Evolutionary conservation across 2,113 vertebrate species (phyloP).

Genomic region (Orthochromis malagaraziensis): DNA sequence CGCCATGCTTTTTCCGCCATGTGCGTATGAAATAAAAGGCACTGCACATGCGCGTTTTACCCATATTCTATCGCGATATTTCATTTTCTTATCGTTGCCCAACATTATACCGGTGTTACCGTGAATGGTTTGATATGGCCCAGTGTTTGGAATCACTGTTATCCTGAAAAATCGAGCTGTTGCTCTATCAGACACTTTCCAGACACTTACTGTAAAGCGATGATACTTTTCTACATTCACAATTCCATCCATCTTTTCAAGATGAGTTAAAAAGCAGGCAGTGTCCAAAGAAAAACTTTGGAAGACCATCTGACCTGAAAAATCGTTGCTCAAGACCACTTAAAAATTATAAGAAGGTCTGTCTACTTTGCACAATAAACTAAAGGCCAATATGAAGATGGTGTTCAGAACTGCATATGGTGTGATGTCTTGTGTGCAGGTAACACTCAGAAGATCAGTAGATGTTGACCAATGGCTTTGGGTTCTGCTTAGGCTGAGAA

Average conservation of each 20-base stretch:
- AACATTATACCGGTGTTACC: background rate
- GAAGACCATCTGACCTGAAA: background rate
- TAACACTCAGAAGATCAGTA: background rate
- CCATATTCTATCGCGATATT: background rate
- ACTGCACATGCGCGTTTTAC: background rate
- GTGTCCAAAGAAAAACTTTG: background rate
- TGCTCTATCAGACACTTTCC: background rate
- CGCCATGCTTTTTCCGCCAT: too few relatives aligned
- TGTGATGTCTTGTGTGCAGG: background rate
- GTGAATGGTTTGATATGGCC: background rate
- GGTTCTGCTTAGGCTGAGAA: background rate
- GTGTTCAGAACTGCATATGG: background rate
- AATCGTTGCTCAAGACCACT: background rate
- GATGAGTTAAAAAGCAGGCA: background rate
- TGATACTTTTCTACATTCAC: background rate
- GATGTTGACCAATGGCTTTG: background rate
- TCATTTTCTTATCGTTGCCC: fast-evolving
- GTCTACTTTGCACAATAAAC: background rate
- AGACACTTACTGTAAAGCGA: background rate
- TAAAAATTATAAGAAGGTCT: background rate
- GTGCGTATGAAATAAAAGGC: background rate
- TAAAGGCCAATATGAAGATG: background rate
- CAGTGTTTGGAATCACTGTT: background rate
- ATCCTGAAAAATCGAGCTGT: background rate
- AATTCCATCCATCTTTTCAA: background rate